phyloP scores from a whole-genome alignment of 2,888 invertebrate species.

The Conomelus anceps region DNA sequence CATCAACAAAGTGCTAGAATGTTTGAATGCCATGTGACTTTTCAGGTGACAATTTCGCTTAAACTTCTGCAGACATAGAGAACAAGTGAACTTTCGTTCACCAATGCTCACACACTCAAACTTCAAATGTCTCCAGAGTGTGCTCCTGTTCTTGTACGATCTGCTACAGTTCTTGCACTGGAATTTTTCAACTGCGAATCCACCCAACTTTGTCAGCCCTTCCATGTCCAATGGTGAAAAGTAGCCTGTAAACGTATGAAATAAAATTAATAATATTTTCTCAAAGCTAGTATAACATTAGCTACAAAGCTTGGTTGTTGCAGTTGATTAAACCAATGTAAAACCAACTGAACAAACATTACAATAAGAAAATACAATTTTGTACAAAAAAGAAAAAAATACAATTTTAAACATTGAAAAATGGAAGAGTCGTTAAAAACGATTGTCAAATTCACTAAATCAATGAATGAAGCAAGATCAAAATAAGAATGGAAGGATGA shows the following conservation, averaged over 20 bases:
- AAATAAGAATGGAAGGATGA: too few species aligned
- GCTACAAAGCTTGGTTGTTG: too few species aligned
- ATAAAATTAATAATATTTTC: not conserved
- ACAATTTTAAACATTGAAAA: too few species aligned
- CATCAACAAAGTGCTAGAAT: not conserved
- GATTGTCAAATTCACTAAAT: too few species aligned
- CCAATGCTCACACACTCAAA: conserved; percentile 35
- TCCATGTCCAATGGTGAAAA: not conserved
- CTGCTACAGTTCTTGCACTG: conserved; percentile 22
- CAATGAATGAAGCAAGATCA: too few species aligned
- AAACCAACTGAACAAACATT: too few species aligned
- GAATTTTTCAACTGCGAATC: not conserved
- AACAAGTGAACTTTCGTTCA: conserved; percentile 34
- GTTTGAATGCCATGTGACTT: conserved; percentile 18
- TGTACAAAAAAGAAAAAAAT: too few species aligned
- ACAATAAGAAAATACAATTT: too few species aligned
- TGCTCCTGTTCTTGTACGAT: conserved; percentile 23
- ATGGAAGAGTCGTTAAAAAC: too few species aligned
- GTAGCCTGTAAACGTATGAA: not conserved
- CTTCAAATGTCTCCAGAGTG: conserved; percentile 15
- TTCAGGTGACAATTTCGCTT: conserved; percentile 15
- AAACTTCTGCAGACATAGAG: not conserved
- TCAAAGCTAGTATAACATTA: too few species aligned
- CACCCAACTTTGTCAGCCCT: not conserved
- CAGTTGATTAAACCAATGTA: too few species aligned